Base-by-base conservation (phyloP, 2,888 invertebrate genomes). In the Cheilosia vernalis region DNA sequence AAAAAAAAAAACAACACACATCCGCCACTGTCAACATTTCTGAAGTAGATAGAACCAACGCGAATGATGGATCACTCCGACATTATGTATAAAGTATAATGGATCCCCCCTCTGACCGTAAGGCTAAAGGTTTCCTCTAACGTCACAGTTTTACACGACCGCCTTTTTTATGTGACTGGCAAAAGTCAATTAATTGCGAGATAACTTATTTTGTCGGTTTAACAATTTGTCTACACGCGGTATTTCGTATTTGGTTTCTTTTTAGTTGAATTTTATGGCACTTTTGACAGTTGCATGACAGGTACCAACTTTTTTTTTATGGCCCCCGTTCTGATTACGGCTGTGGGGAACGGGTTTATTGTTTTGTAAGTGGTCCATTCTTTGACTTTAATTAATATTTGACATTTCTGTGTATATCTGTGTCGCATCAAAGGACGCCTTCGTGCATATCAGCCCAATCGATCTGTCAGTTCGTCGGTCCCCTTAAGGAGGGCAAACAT, bases 201-300 rank as follows among this genome's bases (percentile, higher is more conserved):
- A 63, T 73, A 63, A 37, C 37, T 47, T 19, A 55, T 24, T 55
- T 9, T 51, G 2, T 17, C 17, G 60, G 33, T 63, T 44, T 47
- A 63, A 73, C 44, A 73, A 55, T 73, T 63, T 73, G 73, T 73
- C 55, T 55, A 73, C 55, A 44, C 7, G n/a, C 2, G n/a, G 47
- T 47, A 37, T 37, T 73, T 55, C 13, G 47, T 47, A 37, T 37
- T 73, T 55, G 24, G 53, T 63, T 24, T 33, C 33, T 44, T 63
- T 53, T 21, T 19, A 7, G 61, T 13, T 61, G 19, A 42, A 42
- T 53, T 73, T 73, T 55, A 73, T 63, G 55, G 37, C 24, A n/a
- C 44, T 55, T 55, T 56, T 73, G 55, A 73, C 73, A 73, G 64
- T 73, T 47, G 63, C 53, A 55, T 73, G 73, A 73, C 73, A 73